Evolutionary conservation across 2,888 invertebrate genomes (phyloP).

Genomic region (Eilema depressum): DNA sequence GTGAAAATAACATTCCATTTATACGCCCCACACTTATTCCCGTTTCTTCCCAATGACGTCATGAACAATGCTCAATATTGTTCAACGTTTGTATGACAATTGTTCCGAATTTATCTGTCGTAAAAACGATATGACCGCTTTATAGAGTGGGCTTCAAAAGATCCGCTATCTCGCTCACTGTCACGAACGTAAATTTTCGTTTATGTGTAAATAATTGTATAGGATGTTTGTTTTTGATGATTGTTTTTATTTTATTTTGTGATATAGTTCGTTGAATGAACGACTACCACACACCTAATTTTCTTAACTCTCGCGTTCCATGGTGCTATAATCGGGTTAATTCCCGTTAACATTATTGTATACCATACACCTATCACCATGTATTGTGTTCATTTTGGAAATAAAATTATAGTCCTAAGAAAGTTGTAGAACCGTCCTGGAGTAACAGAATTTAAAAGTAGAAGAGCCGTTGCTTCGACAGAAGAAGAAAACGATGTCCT

Average conservation of each 20-base stretch:
- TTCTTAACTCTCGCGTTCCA: no score
- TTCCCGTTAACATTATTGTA: no score
- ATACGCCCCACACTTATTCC: slow-evolving; percentile 10
- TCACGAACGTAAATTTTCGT: slow-evolving; percentile 20
- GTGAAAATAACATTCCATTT: slow-evolving; percentile 19
- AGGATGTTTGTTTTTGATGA: not conserved
- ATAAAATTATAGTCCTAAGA: no score
- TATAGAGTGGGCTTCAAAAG: slow-evolving; percentile 27
- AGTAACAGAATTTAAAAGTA: no score
- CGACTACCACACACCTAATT: no score
- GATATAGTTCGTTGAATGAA: no score
- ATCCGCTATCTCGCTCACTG: slow-evolving; percentile 27
- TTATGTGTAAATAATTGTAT: slow-evolving; percentile 18
- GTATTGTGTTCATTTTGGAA: no score
- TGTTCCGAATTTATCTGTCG: slow-evolving; percentile 37
- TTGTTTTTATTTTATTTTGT: not conserved
- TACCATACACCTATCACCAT: no score
- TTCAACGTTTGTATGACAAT: slow-evolving; percentile 35
- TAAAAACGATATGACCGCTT: slow-evolving; percentile 36
- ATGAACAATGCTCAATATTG: slow-evolving; percentile 33
- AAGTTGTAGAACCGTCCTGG: no score
- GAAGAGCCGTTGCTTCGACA: no score
- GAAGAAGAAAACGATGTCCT: no score
- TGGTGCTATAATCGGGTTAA: no score
- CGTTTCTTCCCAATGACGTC: slow-evolving; percentile 25